Base-by-base conservation (phyloP, 2,888 invertebrate species). In the Anthoptus insignis region DNA sequence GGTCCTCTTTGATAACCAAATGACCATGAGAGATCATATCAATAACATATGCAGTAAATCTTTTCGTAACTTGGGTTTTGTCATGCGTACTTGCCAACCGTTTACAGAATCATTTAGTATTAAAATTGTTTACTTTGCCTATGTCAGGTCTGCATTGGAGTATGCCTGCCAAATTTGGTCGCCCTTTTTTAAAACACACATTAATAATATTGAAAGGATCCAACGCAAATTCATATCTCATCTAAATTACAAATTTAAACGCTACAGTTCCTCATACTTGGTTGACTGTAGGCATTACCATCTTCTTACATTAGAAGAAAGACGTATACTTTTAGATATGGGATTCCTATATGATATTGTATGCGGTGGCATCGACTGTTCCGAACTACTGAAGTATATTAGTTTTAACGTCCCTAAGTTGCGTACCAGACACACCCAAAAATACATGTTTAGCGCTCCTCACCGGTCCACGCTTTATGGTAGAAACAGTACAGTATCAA, bases 241-340 rank as follows among this genome's bases (percentile, higher is more conserved):
- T 39, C 19, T 39, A 39, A 39, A 39, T 19, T 39, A 39, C 19
- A 39, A 39, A 19, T 39, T 39, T 8, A 39, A 39, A 39, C 39
- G 9, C 39, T 8, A 14, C 8, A 3, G 39, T 39, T 16, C 9
- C 19, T 39, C 39, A 39, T 39, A 39, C 6, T 7, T 39, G 0
- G 16, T 16, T 9, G 39, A 39, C 39, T 39, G 39, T 19, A 9
- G 13, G 2, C 9, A 39, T 19, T 39, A 16, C 13, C 16, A 39
- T 16, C 16, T 39, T 39, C 16, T 16, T 16, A 19, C 39, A 16
- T 19, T 39, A 8, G 19, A 39, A 16, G 39, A 16, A 7, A 39
- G 16, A 19, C 39, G 16, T 16, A 39, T 8, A 13, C 39, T 39
- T 39, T 9, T 39, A 7, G 39, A 39, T 39, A 39, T 39, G 39